A percentile compares a stretch with the other conserved stretches of the same genome.
Conservation (phyloP, 1,140 invertebrate species). For the Melipona quadrifasciata region DNA sequence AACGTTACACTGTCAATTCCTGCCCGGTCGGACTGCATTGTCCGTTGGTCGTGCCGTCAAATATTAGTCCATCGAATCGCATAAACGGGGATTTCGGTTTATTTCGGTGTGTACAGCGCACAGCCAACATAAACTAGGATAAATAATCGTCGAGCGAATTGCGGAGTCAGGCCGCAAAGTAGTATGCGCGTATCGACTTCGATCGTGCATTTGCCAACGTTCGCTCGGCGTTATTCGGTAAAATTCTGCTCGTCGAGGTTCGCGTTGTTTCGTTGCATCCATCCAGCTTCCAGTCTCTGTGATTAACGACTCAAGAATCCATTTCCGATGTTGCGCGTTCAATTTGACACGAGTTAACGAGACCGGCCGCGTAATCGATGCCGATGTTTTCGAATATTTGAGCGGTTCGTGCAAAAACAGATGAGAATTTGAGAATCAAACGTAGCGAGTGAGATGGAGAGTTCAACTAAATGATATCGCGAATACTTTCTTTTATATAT, state of each 20-base stretch:
- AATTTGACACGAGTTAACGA: not conserved
- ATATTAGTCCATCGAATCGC: constrained; percentile 29
- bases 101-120: constrained; percentile 22
- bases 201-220: not conserved
- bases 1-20: not conserved
- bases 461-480: no score
- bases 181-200: constrained; percentile 9
- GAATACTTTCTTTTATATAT: no score
- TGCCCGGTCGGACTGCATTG: not conserved
- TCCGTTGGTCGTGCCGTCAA: constrained; percentile 1
- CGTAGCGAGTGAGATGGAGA: no score
- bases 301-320: not conserved
- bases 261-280: not conserved
- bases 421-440: not conserved
- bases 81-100: constrained; percentile 49
- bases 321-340: not conserved
- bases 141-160: constrained; percentile 39
- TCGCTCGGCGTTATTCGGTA: not conserved
- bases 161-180: constrained; percentile 48
- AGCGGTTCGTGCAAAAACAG: not conserved
- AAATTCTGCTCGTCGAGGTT: not conserved
- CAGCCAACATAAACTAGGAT: constrained; percentile 33
- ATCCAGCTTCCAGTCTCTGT: not conserved
- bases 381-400: not conserved
- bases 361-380: not conserved